Evolutionary conservation across 2,888 invertebrate species (phyloP).

Genomic region (Spisula subtruncata): DNA sequence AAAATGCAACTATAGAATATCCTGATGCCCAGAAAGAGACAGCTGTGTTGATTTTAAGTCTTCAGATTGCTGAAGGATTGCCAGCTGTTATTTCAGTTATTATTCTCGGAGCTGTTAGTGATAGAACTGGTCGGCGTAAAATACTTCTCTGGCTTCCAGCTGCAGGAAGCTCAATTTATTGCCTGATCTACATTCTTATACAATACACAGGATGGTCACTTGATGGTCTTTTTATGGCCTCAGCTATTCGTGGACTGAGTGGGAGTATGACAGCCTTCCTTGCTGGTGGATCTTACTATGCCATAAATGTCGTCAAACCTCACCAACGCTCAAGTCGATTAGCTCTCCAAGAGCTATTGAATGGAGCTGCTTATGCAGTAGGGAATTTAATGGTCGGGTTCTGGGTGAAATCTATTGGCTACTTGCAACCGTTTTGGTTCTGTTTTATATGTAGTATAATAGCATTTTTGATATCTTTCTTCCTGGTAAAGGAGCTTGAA

Average conservation of each 20-base stretch:
- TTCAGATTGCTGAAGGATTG: conserved; percentile 86
- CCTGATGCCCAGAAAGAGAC: conserved; percentile 82
- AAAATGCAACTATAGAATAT: conserved; percentile 66
- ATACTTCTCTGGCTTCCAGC: conserved; percentile 86
- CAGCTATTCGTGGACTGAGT: conserved; percentile 83
- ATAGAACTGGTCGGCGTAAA: conserved; percentile 84
- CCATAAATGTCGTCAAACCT: conserved; percentile 81
- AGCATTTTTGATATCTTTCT: conserved; percentile 83
- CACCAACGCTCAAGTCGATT: conserved; percentile 81
- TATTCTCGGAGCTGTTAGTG: conserved; percentile 86
- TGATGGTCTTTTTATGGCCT: conserved; percentile 85
- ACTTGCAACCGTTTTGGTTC: conserved; percentile 86
- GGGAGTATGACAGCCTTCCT: conserved; percentile 85
- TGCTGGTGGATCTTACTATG: conserved; percentile 83
- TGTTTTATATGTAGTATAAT: conserved; percentile 83
- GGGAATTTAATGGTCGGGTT: conserved; percentile 85
- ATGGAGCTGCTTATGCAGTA: conserved; percentile 84
- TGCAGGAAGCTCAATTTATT: conserved; percentile 84
- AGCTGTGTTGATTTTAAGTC: conserved; percentile 80
- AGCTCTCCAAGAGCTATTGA: conserved; percentile 83
- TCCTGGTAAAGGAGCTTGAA: conserved; percentile 82
- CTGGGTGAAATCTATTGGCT: conserved; percentile 84
- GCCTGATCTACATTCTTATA: conserved; percentile 82
- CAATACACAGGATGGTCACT: conserved; percentile 84
- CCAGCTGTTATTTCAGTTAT: conserved; percentile 85